These are phyloP conservation scores for Zelleria hepariella DNA, from an alignment of 2,888 invertebrate genomes.

Conservation along the genomic window DNA sequence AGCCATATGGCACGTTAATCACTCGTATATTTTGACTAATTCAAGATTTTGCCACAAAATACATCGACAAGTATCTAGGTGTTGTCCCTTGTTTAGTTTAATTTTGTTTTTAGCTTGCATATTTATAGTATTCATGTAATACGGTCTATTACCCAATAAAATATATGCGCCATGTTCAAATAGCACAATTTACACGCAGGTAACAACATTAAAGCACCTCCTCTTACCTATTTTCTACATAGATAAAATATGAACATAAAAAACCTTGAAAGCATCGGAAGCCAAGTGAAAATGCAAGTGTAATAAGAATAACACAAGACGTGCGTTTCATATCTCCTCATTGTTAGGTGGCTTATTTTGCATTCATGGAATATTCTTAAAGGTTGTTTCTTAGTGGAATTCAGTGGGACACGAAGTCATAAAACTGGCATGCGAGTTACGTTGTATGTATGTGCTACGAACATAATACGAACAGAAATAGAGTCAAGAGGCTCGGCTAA, in stretches of 20 bases:
- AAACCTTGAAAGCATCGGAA: not conserved
- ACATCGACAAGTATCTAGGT: no score
- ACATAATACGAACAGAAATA: not conserved
- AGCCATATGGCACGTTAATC: no score
- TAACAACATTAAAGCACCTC: not conserved
- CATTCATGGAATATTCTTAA: constrained; percentile 68
- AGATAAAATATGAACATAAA: not conserved
- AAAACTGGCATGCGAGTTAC: constrained; percentile 22
- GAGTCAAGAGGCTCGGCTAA: no score
- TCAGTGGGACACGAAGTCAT: constrained; percentile 40
- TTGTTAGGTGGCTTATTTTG: constrained; percentile 58
- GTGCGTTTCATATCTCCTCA: constrained; percentile 15
- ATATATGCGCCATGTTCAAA: no score
- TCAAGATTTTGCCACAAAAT: no score
- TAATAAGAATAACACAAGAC: constrained; percentile 42
- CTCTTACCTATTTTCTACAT: not conserved
- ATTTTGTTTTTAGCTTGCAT: no score
- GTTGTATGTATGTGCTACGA: not conserved
- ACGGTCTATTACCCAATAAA: no score
- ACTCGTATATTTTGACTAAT: no score
- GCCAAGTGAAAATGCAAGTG: not conserved
- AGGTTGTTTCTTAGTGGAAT: constrained; percentile 28
- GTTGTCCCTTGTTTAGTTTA: no score
- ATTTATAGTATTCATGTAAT: no score
- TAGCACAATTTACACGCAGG: no score